These are phyloP conservation scores for Microtus montanus DNA, from an alignment of 2,113 vertebrate species.

Conservation along the genomic window DNA sequence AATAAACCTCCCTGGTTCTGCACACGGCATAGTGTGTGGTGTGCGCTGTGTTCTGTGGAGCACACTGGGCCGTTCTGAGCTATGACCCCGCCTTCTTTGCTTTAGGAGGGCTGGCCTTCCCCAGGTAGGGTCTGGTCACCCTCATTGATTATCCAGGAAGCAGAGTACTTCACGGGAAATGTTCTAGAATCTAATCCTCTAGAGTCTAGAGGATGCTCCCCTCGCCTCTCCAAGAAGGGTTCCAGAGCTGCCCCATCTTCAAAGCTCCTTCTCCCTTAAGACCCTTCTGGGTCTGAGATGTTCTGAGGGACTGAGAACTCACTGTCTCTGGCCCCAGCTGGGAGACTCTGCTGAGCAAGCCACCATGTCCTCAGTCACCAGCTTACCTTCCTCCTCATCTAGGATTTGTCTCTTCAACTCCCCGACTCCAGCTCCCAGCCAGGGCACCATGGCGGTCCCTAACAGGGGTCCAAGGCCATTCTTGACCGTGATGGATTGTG, in stretches of 20 bases:
- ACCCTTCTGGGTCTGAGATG: not conserved
- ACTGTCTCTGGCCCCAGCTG: not conserved
- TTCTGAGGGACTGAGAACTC: not conserved
- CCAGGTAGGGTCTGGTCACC: not conserved
- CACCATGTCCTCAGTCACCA: not conserved
- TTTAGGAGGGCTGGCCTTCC: not conserved
- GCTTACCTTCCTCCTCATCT: not conserved
- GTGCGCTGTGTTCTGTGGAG: not conserved
- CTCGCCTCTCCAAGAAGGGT: not conserved
- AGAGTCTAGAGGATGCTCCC: not conserved
- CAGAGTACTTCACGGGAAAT: not conserved
- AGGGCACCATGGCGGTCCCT: not conserved
- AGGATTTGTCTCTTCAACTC: not conserved
- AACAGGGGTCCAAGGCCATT: not conserved
- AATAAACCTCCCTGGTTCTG: not conserved
- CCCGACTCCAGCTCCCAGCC: not conserved
- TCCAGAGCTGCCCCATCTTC: not conserved
- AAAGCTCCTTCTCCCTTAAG: not conserved
- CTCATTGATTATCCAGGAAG: not conserved
- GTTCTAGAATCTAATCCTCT: not conserved
- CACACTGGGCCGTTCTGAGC: not conserved
- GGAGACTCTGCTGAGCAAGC: no score
- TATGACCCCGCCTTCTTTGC: not conserved
- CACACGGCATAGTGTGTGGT: fast-evolving
- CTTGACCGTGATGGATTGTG: not conserved